A percentile compares a stretch with the other conserved stretches of the same genome.
phyloP scores from a whole-genome alignment of 2,888 invertebrate species.

The Hypomecis punctinalis region DNA sequence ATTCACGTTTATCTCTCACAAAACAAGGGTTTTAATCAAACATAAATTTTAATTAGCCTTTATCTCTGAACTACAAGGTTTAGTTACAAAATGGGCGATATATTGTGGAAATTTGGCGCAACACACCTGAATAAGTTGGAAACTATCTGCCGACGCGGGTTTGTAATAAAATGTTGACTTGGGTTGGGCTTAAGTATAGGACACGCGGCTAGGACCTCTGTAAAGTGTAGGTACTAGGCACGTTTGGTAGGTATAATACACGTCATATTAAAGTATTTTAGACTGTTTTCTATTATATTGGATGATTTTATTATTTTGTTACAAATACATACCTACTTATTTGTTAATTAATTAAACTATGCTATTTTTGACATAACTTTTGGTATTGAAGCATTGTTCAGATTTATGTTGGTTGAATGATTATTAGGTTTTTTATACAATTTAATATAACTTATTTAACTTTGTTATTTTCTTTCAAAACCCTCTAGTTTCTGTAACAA shows the following conservation, averaged over 20 bases:
- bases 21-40: conserved; percentile 28
- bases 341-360: too few relatives aligned
- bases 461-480: too few relatives aligned
- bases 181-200: conserved; percentile 13
- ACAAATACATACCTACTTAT: too few relatives aligned
- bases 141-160: conserved; percentile 21
- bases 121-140: conserved; percentile 26
- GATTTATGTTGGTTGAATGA: too few relatives aligned
- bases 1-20: conserved; percentile 18
- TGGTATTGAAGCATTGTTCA: too few relatives aligned
- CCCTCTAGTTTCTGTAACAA: too few relatives aligned
- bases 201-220: neutral
- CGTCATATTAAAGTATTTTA: neutral
- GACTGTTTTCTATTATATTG: too few relatives aligned
- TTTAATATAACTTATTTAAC: too few relatives aligned
- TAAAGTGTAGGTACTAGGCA: neutral
- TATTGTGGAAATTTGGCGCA: conserved; percentile 26
- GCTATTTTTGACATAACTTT: too few relatives aligned
- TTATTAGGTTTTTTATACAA: too few relatives aligned
- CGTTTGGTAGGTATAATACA: neutral
- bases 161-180: conserved; percentile 20
- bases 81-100: conserved; percentile 29
- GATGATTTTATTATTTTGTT: too few relatives aligned
- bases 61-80: conserved; percentile 30
- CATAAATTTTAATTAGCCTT: conserved; percentile 35